Evolutionary conservation across 2,113 vertebrate species (phyloP).

Genomic region (Alouatta palliata): DNA sequence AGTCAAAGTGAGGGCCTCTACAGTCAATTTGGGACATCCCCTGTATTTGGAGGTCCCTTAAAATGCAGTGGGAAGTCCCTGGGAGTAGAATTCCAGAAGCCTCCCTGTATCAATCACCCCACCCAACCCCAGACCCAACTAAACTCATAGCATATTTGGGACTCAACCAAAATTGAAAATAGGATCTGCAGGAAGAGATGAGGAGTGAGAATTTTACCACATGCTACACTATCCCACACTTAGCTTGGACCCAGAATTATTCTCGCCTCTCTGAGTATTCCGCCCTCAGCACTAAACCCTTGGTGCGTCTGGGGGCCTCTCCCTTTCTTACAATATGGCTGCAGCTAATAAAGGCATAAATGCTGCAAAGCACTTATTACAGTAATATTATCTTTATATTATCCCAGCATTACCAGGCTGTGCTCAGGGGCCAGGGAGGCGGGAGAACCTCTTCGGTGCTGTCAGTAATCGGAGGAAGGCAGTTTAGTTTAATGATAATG

Average conservation of each 20-base stretch:
- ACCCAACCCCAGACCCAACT: background rate
- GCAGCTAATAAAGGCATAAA: constrained; percentile 78
- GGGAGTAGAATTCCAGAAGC: background rate
- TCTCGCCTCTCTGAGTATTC: background rate
- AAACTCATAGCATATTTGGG: constrained; percentile 19
- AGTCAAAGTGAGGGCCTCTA: background rate
- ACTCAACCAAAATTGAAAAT: constrained; percentile 6
- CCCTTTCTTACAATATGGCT: constrained; percentile 69
- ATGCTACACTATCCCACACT: background rate
- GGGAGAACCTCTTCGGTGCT: constrained; percentile 73
- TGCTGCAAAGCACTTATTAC: constrained; percentile 78
- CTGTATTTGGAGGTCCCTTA: background rate
- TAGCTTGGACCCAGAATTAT: constrained; percentile 32
- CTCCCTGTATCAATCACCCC: background rate
- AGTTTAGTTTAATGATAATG: constrained; percentile 82
- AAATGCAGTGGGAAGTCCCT: background rate
- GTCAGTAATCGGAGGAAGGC: constrained; percentile 76
- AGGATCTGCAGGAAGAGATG: background rate
- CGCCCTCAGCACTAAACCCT: background rate
- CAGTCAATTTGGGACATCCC: background rate
- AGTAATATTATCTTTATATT: constrained; percentile 80
- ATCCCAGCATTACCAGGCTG: constrained; percentile 70
- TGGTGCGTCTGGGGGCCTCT: constrained; percentile 36
- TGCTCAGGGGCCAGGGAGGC: constrained; percentile 55
- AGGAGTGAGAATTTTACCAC: background rate